Evolutionary conservation across 2,113 vertebrate species (phyloP).

Genomic region (Cygnus buccinator): DNA sequence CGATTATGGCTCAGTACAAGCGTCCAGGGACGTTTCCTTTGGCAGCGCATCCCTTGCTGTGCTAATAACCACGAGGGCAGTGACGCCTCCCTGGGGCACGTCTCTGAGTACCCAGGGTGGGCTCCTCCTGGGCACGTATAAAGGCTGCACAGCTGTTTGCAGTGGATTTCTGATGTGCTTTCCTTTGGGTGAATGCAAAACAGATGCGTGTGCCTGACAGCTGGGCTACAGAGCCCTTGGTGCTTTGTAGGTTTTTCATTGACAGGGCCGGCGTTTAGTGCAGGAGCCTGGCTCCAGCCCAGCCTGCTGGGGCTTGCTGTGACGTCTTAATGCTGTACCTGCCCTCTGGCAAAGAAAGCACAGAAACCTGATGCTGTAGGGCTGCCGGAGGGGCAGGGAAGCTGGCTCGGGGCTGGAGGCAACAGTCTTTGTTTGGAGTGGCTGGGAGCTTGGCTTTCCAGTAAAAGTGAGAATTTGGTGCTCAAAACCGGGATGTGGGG

Average conservation of each 20-base stretch:
- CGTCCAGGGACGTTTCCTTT: not conserved
- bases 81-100: rapidly evolving
- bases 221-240: not conserved
- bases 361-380: not conserved
- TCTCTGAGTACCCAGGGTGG: not conserved
- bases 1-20: not conserved
- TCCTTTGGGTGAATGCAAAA: not conserved
- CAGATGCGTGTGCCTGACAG: not conserved
- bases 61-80: not conserved
- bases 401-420: not conserved
- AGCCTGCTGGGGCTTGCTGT: not conserved
- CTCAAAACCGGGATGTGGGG: not conserved
- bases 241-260: not conserved
- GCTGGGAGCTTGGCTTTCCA: not conserved
- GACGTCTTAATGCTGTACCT: not conserved
- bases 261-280: not conserved
- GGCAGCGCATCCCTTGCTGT: rapidly evolving
- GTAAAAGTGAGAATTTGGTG: not conserved
- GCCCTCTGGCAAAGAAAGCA: not conserved
- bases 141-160: rapidly evolving
- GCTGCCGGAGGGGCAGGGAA: not conserved
- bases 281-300: not conserved
- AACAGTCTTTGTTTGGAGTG: not conserved
- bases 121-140: not conserved
- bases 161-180: not conserved